phyloP scores from a whole-genome alignment of 2,113 vertebrate genomes.

The Dolichotis patagonum region DNA sequence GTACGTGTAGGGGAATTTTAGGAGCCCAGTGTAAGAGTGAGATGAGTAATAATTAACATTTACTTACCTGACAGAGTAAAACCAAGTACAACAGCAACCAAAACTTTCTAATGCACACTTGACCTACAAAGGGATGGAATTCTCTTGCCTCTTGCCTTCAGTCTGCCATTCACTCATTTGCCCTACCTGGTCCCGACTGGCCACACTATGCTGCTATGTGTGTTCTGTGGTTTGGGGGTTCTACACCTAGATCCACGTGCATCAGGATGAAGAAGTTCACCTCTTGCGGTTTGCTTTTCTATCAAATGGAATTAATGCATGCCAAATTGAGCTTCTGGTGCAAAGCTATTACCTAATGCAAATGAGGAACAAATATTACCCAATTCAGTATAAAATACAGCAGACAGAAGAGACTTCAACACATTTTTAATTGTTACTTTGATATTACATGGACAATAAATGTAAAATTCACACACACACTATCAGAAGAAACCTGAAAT shows the following conservation, averaged over 20 bases:
- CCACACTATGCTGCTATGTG: no score
- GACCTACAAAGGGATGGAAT: not conserved
- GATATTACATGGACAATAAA: not conserved
- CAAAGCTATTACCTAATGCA: not conserved
- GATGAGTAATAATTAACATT: not conserved
- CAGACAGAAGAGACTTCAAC: not conserved
- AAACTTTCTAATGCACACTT: not conserved
- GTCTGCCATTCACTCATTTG: not conserved
- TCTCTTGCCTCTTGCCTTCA: not conserved
- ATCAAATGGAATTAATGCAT: not conserved
- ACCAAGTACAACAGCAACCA: not conserved
- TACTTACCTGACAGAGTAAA: not conserved
- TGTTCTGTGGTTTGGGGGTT: not conserved
- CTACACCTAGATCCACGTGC: not conserved
- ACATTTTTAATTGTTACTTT: conserved; percentile 12
- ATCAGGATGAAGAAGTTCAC: not conserved
- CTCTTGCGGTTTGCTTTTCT: not conserved
- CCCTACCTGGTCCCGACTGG: not conserved
- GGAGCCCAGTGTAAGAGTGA: not conserved
- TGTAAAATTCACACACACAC: not conserved
- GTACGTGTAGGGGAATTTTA: not conserved
- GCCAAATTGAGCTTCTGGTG: not conserved
- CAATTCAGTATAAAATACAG: not conserved
- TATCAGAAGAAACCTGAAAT: not conserved
- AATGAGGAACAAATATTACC: not conserved